phyloP scores from a whole-genome alignment of 2,113 vertebrate genomes.

The Paramisgurnus dabryanus region DNA sequence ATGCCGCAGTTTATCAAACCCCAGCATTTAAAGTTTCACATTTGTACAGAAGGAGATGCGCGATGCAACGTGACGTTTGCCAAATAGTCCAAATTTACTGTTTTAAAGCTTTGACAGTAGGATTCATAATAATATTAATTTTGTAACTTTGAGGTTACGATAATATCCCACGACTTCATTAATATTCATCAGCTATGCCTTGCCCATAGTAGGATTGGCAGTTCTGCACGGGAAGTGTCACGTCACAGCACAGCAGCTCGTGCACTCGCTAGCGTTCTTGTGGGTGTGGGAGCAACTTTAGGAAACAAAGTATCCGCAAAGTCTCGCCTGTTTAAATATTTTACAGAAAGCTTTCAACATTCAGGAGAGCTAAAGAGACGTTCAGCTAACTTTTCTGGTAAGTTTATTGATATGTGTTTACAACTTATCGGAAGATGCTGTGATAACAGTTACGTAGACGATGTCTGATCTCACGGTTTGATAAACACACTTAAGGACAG shows the following conservation, averaged over 20 bases:
- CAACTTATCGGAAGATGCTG: neutral
- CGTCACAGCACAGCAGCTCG: neutral
- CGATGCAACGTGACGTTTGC: neutral
- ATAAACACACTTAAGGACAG: too few relatives aligned
- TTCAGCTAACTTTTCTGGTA: neutral
- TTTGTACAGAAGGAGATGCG: neutral
- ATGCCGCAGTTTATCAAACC: neutral
- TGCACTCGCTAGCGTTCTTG: neutral
- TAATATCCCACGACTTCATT: neutral
- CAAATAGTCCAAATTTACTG: neutral
- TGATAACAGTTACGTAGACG: neutral
- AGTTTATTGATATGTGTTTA: neutral
- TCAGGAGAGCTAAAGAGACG: neutral
- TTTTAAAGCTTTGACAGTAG: neutral
- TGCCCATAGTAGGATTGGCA: neutral
- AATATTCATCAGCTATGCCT: constrained; percentile 16
- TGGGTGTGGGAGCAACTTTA: constrained; percentile 37
- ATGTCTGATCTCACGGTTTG: neutral
- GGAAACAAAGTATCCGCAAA: constrained; percentile 30
- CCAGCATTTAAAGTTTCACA: neutral
- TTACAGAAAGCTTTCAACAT: neutral
- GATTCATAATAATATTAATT: neutral
- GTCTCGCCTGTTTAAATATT: neutral
- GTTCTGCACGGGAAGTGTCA: neutral
- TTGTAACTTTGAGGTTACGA: neutral